These are phyloP conservation scores for Prietella phreatophila DNA, from an alignment of 2,113 vertebrate species.

Conservation along the genomic window DNA sequence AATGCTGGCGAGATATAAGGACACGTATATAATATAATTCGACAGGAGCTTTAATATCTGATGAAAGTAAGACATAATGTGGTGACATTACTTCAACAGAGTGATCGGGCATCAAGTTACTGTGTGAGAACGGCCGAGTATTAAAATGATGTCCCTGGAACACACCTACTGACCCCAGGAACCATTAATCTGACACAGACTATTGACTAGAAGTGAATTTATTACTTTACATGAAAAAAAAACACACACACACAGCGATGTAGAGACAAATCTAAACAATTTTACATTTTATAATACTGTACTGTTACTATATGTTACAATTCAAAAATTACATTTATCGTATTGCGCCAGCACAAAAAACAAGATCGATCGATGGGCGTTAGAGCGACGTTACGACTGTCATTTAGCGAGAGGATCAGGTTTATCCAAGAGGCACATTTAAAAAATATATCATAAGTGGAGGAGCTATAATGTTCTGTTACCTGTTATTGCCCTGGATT, in stretches of 20 bases:
- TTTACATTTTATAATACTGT: background rate
- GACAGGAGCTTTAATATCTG: background rate
- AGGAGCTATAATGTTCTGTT: background rate
- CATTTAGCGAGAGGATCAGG: background rate
- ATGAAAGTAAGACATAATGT: too few species aligned
- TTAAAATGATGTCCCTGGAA: background rate
- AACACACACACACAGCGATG: background rate
- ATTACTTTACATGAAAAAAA: background rate
- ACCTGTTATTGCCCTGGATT: background rate
- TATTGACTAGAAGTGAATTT: background rate
- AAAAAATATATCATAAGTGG: background rate
- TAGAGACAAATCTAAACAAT: background rate
- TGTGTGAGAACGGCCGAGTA: background rate
- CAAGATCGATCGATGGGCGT: background rate
- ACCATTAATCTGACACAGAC: background rate
- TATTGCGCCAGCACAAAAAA: too few species aligned
- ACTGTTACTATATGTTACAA: background rate
- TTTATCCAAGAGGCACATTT: slow-evolving; percentile 2
- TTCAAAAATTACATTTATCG: background rate
- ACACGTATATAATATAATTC: background rate
- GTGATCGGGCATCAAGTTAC: background rate
- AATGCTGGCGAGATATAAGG: background rate
- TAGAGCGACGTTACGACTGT: background rate
- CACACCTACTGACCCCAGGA: background rate
- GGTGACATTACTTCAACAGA: background rate